Percentiles rank a stretch among this genome's conserved stretches.
These are phyloP conservation scores for Drosophila insularis DNA, from an alignment of 1,140 invertebrate genomes.

Conservation along the genomic window DNA sequence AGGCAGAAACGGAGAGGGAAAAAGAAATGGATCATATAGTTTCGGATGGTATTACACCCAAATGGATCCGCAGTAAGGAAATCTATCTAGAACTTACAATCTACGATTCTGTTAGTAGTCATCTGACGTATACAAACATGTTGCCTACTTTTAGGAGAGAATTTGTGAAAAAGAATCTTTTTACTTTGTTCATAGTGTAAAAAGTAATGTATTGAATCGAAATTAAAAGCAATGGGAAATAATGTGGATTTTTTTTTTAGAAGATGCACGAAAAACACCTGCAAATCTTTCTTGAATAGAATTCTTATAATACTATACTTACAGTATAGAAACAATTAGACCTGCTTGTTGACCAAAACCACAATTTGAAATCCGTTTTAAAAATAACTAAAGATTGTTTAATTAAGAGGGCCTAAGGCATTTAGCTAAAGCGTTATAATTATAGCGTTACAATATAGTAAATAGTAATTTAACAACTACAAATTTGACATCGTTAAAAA, in stretches of 20 bases:
- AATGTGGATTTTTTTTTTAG: neutral
- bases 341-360: slow-evolving; percentile 21
- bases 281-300: neutral
- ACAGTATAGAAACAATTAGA: neutral
- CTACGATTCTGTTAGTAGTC: neutral
- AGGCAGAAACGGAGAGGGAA: neutral
- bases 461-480: slow-evolving; percentile 3
- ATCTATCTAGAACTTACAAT: neutral
- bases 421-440: slow-evolving; percentile 3
- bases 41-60: neutral
- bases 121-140: neutral
- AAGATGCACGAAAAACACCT: slow-evolving; percentile 73
- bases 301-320: neutral
- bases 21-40: neutral
- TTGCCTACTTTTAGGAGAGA: slow-evolving; percentile 4
- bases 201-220: no score
- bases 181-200: no score
- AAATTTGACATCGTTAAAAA: neutral
- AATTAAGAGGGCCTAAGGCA: neutral
- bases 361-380: slow-evolving; percentile 21
- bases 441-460: neutral
- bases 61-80: neutral
- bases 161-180: neutral
- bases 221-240: no score
- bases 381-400: neutral